Base-by-base conservation (phyloP, 1,140 invertebrate genomes). In the Oscheius sp. region DNA sequence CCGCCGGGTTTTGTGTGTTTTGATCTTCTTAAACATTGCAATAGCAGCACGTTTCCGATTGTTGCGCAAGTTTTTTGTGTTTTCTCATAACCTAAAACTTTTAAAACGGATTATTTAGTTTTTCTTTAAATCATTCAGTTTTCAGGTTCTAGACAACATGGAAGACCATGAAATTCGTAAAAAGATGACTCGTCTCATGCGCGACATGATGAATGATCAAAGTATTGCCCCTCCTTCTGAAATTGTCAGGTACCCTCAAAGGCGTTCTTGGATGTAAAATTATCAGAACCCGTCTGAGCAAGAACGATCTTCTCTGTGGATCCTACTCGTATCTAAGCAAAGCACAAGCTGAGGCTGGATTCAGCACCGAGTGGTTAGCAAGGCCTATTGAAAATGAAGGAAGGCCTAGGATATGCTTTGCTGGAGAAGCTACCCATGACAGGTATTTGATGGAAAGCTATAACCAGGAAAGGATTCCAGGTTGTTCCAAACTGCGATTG, bases 261-360 rank as follows among this genome's bases (percentile, higher is more conserved):
- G 13, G 55, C 55, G 23, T 20, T 28, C 15, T 59, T 20, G 29
- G 15, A 59, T 59, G 46, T 13, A 59, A 62, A 20, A 61, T 61
- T 23, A 42, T 70, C 3, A 73, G 72, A 62, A 67, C 72, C 31
- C 49, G 65, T 20, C 46, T 74, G 20, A 74, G 64, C 3, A 64
- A 74, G 49, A 76, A 76, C 45, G 75, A 76, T 4, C 64, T 75
- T 31, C 65, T 76, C 64, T 66, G 76, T 34, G 75, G 75, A 61
- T 52, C 61, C 3, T 76, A 76, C 34, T 76, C 75, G 3, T 76
- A 76, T 58, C 65, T 74, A 38, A 75, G 62, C 32, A 26, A 67
- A 38, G 64, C 58, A 15, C 64, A 67, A 35, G 72, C 72, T 0
- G 64, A 49, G 15, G 68, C 72, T 13, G 36, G 49, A 13, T 68